Percentiles rank a stretch among this genome's conserved stretches.
phyloP scores from a whole-genome alignment of 2,797 vertebrate species.

The Gallinago nigripennis region DNA sequence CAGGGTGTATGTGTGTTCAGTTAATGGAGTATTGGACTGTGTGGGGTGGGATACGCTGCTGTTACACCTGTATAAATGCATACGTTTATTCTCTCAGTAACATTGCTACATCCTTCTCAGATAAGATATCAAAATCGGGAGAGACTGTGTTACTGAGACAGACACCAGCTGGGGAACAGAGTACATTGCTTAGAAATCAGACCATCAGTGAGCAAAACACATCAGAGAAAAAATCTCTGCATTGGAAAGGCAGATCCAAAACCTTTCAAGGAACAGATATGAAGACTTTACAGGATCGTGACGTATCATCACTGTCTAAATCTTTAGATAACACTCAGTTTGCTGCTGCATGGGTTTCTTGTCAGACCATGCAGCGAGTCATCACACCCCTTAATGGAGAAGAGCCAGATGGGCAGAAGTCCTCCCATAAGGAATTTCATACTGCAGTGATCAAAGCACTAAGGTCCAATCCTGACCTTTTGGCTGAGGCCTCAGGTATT shows the following conservation, averaged over 20 bases:
- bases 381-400: slow-evolving; percentile 23
- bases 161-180: slow-evolving; percentile 36
- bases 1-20: not conserved
- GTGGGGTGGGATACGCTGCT: not conserved
- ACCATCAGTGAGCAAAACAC: not conserved
- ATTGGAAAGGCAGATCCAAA: slow-evolving; percentile 23
- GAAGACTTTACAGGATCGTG: not conserved
- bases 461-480: slow-evolving; percentile 73
- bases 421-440: slow-evolving; percentile 84
- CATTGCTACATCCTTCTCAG: slow-evolving; percentile 36
- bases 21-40: not conserved
- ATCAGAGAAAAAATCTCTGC: not conserved
- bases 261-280: not conserved
- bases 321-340: slow-evolving; percentile 40
- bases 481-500: slow-evolving; percentile 82
- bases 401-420: slow-evolving; percentile 57
- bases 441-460: slow-evolving; percentile 82
- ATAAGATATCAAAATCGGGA: slow-evolving; percentile 36
- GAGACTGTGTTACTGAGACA: slow-evolving; percentile 40
- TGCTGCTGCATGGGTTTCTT: slow-evolving; percentile 52
- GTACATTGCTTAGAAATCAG: slow-evolving; percentile 37
- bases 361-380: slow-evolving; percentile 56
- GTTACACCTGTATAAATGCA: not conserved
- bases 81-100: slow-evolving; percentile 27
- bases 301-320: not conserved